phyloP scores from a whole-genome alignment of 2,888 invertebrate species.

The Drosophila phalerata region DNA sequence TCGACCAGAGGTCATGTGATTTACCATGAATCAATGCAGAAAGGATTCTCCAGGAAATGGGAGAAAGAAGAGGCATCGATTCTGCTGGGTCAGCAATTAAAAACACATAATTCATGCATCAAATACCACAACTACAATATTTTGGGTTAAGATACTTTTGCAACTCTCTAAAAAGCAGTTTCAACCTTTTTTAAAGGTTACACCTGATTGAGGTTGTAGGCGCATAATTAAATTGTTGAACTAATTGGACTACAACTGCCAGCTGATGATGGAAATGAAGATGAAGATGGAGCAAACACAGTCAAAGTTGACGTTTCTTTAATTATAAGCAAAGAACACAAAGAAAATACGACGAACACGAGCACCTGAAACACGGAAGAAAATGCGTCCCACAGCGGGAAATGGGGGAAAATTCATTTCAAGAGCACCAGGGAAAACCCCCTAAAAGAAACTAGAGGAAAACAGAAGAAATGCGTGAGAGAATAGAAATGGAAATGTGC shows the following conservation, averaged over 20 bases:
- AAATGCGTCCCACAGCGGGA: constrained; percentile 19
- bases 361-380: neutral
- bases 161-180: neutral
- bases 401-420: constrained; percentile 43
- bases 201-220: constrained; percentile 14
- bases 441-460: neutral
- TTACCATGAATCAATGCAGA: constrained; percentile 53
- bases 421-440: constrained; percentile 1
- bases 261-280: constrained; percentile 51
- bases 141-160: neutral
- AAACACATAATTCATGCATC: constrained; percentile 71
- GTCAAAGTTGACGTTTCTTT: constrained; percentile 68
- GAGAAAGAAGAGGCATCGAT: constrained; percentile 36
- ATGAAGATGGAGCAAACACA: constrained; percentile 58
- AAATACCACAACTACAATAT: constrained; percentile 31
- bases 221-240: constrained; percentile 60
- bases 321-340: constrained; percentile 60
- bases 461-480: neutral
- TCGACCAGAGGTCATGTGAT: constrained; percentile 39
- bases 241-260: constrained; percentile 46
- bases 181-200: constrained; percentile 15
- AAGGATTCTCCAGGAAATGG: neutral
- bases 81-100: constrained; percentile 66
- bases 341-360: constrained; percentile 7
- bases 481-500: neutral